phyloP scores from a whole-genome alignment of 2,113 vertebrate genomes.

The Cariama cristata region DNA sequence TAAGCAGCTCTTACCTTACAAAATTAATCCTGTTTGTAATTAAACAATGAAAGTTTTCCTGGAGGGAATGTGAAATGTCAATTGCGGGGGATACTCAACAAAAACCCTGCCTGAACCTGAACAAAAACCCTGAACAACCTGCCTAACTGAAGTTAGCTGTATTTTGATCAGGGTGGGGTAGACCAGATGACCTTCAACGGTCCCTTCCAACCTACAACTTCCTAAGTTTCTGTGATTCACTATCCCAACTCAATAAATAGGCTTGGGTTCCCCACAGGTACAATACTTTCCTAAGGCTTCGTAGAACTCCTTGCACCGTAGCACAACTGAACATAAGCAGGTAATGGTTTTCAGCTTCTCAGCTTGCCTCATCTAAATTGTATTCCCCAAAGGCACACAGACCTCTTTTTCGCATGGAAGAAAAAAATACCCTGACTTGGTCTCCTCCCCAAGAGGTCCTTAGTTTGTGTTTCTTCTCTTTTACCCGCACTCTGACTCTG shows the following conservation, averaged over 20 bases:
- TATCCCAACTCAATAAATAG: background rate
- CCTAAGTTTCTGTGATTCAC: background rate
- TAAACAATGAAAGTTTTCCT: background rate
- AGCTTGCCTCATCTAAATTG: background rate
- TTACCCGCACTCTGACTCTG: background rate
- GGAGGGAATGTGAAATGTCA: background rate
- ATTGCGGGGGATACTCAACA: background rate
- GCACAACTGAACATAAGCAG: background rate
- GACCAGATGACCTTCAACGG: background rate
- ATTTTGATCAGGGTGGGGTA: background rate
- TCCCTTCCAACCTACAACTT: background rate
- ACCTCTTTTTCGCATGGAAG: background rate
- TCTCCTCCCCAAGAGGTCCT: background rate
- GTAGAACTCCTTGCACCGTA: background rate
- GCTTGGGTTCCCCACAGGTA: background rate
- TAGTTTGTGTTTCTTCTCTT: background rate
- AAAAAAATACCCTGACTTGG: background rate
- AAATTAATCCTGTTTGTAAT: background rate
- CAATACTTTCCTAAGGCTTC: background rate
- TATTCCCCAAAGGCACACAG: background rate
- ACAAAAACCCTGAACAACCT: background rate
- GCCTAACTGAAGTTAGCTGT: background rate
- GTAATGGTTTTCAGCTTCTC: background rate
- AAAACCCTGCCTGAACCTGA: background rate
- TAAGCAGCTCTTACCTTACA: background rate